phyloP scores from a whole-genome alignment of 2,797 vertebrate genomes.

The Psittacula echo region DNA sequence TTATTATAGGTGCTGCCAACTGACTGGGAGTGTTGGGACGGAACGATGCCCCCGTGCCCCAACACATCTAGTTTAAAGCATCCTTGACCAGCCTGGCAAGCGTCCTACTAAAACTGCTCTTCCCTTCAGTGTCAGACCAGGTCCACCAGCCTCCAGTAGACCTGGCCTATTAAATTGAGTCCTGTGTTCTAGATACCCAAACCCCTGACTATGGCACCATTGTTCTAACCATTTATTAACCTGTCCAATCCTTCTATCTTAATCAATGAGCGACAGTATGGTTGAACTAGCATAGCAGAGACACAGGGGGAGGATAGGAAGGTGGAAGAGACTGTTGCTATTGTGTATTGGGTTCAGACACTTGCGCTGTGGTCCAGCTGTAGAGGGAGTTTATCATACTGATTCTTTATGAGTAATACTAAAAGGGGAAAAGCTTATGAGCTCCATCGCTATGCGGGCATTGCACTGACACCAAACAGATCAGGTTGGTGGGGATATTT shows the following conservation, averaged over 20 bases:
- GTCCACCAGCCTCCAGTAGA: too few species aligned
- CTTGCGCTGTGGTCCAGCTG: not conserved
- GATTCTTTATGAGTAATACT: not conserved
- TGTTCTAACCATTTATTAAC: too few species aligned
- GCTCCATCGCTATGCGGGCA: not conserved
- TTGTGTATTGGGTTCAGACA: not conserved
- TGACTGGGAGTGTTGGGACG: too few species aligned
- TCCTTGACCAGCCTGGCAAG: too few species aligned
- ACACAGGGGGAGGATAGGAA: fast-evolving
- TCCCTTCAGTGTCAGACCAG: too few species aligned
- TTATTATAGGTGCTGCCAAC: too few species aligned
- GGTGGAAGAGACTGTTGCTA: not conserved
- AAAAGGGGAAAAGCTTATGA: not conserved
- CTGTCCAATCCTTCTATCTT: not conserved
- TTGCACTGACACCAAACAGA: not conserved
- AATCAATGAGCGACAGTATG: not conserved
- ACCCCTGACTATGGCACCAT: too few species aligned
- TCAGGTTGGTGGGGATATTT: not conserved
- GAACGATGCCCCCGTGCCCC: too few species aligned
- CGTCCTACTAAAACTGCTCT: too few species aligned
- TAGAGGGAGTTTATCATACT: not conserved
- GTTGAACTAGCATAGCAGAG: not conserved
- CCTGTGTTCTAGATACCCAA: too few species aligned
- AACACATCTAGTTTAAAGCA: too few species aligned
- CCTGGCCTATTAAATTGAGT: too few species aligned